phyloP scores from a whole-genome alignment of 2,797 vertebrate genomes.

The Lemur catta region DNA sequence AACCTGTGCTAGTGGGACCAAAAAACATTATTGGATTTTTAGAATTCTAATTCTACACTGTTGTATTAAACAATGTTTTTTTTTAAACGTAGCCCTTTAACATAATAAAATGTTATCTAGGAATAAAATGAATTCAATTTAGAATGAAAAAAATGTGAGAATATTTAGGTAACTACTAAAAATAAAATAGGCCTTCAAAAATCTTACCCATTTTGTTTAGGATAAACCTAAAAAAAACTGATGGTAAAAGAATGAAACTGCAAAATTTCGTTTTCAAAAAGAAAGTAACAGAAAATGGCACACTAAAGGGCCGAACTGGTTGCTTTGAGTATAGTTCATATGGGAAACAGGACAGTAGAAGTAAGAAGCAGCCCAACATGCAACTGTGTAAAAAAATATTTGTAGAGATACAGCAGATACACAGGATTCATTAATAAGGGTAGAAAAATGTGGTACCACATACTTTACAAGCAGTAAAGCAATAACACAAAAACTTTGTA shows the following conservation, averaged over 20 bases:
- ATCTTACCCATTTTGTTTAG: constrained; percentile 43
- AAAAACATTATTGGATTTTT: constrained; percentile 22
- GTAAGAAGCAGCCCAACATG: constrained; percentile 24
- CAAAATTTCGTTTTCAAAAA: constrained; percentile 51
- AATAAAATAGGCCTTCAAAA: constrained; percentile 30
- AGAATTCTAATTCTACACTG: background rate
- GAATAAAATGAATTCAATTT: constrained; percentile 48
- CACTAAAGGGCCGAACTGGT: background rate
- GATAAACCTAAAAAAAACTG: constrained; percentile 18
- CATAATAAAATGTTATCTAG: constrained; percentile 9
- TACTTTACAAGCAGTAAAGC: constrained; percentile 12
- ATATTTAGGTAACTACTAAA: constrained; percentile 37
- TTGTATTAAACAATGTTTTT: background rate
- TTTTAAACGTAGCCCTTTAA: background rate
- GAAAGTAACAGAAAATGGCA: constrained; percentile 32
- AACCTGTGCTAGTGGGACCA: background rate
- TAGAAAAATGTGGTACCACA: background rate
- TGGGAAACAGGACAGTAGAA: background rate
- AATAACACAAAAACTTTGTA: background rate
- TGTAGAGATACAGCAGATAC: background rate
- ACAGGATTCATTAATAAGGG: background rate
- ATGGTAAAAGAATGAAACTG: constrained; percentile 26
- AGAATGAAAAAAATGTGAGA: constrained; percentile 55
- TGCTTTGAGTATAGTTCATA: constrained; percentile 8
- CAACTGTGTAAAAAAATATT: constrained; percentile 16